Percentiles rank a stretch among this genome's conserved stretches.
phyloP scores from a whole-genome alignment of 2,113 vertebrate genomes.

The Eclectus roratus region DNA sequence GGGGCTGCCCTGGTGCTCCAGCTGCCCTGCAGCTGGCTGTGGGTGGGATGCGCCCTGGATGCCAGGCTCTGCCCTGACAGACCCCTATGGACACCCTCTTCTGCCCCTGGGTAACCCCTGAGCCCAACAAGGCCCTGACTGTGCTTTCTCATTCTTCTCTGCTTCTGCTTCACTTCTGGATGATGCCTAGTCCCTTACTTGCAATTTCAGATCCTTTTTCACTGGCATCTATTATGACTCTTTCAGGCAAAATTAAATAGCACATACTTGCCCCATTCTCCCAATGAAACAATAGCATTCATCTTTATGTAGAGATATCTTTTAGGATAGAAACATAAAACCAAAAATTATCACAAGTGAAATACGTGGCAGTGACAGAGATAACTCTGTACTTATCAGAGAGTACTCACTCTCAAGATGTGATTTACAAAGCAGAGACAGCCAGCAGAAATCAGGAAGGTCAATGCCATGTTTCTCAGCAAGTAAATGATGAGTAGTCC shows the following conservation, averaged over 20 bases:
- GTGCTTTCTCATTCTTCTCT: neutral
- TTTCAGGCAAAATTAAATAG: neutral
- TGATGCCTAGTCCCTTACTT: neutral
- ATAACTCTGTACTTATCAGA: neutral
- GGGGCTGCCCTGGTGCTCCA: fast-evolving
- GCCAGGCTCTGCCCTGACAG: fast-evolving
- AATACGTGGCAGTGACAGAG: neutral
- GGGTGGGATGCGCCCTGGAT: neutral
- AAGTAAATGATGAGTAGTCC: neutral
- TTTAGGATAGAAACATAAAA: neutral
- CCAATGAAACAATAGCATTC: neutral
- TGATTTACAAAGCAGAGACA: neutral
- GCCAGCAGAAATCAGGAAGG: neutral
- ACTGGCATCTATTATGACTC: neutral
- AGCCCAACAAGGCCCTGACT: fast-evolving
- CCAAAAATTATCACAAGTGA: neutral
- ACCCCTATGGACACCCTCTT: fast-evolving
- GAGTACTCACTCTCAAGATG: neutral
- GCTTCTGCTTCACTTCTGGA: neutral
- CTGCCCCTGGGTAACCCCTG: neutral
- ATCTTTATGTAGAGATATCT: neutral
- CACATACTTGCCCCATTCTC: neutral
- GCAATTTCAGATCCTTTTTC: neutral
- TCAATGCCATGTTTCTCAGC: neutral
- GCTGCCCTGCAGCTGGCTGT: neutral